Evolutionary conservation across 1,140 invertebrate genomes (phyloP), one percentile per base, ranked within the genome.

Genomic region (Leptoteleia sp.): DNA sequence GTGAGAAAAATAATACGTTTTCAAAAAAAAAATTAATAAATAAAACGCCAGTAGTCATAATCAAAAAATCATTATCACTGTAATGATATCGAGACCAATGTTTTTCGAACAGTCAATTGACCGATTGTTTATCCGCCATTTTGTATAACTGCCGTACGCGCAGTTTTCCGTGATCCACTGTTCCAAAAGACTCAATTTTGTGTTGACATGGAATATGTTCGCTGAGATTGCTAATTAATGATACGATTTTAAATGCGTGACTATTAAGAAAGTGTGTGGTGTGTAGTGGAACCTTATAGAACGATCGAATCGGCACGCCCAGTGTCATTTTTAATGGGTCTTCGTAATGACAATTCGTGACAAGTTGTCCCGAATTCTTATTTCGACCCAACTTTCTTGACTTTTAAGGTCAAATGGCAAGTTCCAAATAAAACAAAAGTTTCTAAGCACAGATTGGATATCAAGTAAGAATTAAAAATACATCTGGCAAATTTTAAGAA

Each of bases 91-190:
- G 37, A 15, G 15, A 29, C 31, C n/a, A 15, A 78, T 55, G 75
- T 78, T 78, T 78, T 71, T 17, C 12, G 67, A 61, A 78, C 67
- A 67, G 54, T 47, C 47, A 62, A 47, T 61, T 43, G 35, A 0
- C 54, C 17, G 75, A 88, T 89, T 89, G 86, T 88, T 89, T 88
- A 88, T 87, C 83, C 84, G 87, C 86, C 87, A 88, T 88, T 88
- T 88, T 88, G 86, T 87, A 84, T 84, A 83, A 81, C 85, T 84
- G 82, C 83, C 82, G 83, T 85, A 82, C 83, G 82, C 84, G 82
- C 81, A 83, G 83, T 85, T 84, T 84, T 84, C 70, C 73, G 72
- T 79, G 70, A 76, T 78, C 80, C 52, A 45, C 72, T 82, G 65
- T 52, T 62, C 11, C n/a, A 33, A 43, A 13, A 17, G 31, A 54